A percentile compares a stretch with the other conserved stretches of the same genome.
These are phyloP conservation scores for Drosophila tristis DNA, from an alignment of 1,140 invertebrate species.

Conservation along the genomic window DNA sequence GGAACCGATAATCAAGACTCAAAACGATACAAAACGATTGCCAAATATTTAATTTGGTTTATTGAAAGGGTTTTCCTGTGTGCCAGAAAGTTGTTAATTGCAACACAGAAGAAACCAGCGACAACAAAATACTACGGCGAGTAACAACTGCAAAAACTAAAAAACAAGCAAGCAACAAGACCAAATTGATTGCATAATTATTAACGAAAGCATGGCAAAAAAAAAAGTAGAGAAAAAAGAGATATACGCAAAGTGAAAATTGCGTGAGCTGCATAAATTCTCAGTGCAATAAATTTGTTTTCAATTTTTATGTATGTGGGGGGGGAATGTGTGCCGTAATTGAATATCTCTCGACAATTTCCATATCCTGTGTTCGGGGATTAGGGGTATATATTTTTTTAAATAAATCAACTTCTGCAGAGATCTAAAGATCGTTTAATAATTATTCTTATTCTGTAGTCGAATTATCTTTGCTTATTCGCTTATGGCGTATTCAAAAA, in stretches of 20 bases:
- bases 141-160: slow-evolving; percentile 22
- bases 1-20: slow-evolving; percentile 36
- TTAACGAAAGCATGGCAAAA: slow-evolving; percentile 43
- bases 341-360: no score
- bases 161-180: slow-evolving; percentile 5
- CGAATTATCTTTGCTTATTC: no score
- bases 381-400: no score
- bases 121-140: no score
- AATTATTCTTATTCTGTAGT: no score
- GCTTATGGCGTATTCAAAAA: no score
- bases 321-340: background rate
- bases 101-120: slow-evolving; percentile 3
- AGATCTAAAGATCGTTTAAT: no score
- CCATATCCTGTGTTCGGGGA: no score
- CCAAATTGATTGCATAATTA: slow-evolving; percentile 67
- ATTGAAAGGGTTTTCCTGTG: slow-evolving; percentile 46
- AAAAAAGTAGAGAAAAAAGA: background rate
- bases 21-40: slow-evolving; percentile 54
- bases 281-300: slow-evolving; percentile 61
- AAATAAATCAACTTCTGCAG: no score
- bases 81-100: slow-evolving; percentile 51
- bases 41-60: slow-evolving; percentile 59
- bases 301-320: slow-evolving; percentile 10
- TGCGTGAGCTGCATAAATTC: slow-evolving; percentile 76
- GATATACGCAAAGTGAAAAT: slow-evolving; percentile 56